A percentile compares a stretch with the other conserved stretches of the same genome.
Conservation (phyloP, 2,888 invertebrate genomes). For the Myopa testacea region DNA sequence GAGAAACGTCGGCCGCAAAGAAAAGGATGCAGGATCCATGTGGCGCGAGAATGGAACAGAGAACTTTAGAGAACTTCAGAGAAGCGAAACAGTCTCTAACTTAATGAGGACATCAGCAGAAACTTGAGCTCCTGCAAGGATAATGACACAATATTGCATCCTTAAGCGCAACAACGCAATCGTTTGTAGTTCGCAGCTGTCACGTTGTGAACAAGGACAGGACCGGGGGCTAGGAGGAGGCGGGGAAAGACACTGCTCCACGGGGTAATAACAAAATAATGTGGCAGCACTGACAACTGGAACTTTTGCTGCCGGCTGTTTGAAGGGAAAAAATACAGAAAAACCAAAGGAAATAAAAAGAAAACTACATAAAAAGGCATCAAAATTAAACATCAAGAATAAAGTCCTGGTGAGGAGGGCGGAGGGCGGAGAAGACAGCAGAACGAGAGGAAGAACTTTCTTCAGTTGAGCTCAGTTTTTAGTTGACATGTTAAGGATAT, state of each 20-base stretch:
- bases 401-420: too few species aligned
- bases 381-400: not conserved
- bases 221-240: not conserved
- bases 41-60: not conserved
- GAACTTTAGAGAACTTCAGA: slow-evolving; percentile 1
- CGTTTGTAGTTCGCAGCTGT: slow-evolving; percentile 23
- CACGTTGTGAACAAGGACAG: not conserved
- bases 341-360: not conserved
- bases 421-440: not conserved
- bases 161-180: slow-evolving; percentile 12
- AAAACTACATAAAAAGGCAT: slow-evolving; percentile 6
- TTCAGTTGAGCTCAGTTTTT: not conserved
- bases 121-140: slow-evolving; percentile 24
- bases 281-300: slow-evolving; percentile 22
- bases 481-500: slow-evolving; percentile 32
- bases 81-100: slow-evolving; percentile 18
- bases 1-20: not conserved
- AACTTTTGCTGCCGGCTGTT: slow-evolving; percentile 5
- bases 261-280: slow-evolving; percentile 25
- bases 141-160: slow-evolving; percentile 32
- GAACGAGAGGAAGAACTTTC: slow-evolving; percentile 3
- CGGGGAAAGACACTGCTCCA: not conserved
- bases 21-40: not conserved
- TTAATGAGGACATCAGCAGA: slow-evolving; percentile 38
- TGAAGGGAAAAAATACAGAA: not conserved